phyloP scores from a whole-genome alignment of 2,113 vertebrate genomes.

The Catharus bicknelli region DNA sequence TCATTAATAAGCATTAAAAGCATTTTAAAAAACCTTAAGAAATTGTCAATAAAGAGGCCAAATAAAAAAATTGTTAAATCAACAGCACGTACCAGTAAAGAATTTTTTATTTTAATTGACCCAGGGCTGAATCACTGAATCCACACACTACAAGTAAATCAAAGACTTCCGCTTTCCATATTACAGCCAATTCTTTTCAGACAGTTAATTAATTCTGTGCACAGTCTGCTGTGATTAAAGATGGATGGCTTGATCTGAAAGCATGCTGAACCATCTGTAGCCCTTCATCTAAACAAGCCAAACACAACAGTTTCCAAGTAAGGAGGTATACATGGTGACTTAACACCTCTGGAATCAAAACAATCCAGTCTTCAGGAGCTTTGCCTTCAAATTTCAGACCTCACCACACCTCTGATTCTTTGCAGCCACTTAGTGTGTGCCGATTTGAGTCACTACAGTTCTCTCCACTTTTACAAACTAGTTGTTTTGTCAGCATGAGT shows the following conservation, averaged over 20 bases:
- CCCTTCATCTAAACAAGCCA: background rate
- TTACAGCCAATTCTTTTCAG: background rate
- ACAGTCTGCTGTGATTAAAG: constrained; percentile 6
- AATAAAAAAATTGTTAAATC: background rate
- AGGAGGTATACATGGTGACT: background rate
- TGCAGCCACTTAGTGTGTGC: constrained; percentile 2
- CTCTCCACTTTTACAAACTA: constrained; percentile 82
- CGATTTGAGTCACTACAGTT: constrained; percentile 79
- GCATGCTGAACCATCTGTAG: background rate
- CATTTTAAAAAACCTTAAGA: background rate
- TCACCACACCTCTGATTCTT: background rate
- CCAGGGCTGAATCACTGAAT: background rate
- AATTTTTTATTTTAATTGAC: background rate
- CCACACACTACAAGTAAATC: background rate
- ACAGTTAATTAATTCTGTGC: constrained; percentile 20
- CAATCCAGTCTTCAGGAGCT: background rate
- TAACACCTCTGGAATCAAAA: background rate
- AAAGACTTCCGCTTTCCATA: background rate
- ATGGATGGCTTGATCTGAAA: constrained; percentile 10
- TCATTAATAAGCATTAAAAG: background rate
- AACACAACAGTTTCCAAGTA: background rate
- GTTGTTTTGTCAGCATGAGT: constrained; percentile 95
- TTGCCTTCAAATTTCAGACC: background rate
- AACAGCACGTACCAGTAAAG: background rate
- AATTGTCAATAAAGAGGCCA: background rate